Conservation (phyloP, 2,888 invertebrate species). For the Tyria jacobaeae region DNA sequence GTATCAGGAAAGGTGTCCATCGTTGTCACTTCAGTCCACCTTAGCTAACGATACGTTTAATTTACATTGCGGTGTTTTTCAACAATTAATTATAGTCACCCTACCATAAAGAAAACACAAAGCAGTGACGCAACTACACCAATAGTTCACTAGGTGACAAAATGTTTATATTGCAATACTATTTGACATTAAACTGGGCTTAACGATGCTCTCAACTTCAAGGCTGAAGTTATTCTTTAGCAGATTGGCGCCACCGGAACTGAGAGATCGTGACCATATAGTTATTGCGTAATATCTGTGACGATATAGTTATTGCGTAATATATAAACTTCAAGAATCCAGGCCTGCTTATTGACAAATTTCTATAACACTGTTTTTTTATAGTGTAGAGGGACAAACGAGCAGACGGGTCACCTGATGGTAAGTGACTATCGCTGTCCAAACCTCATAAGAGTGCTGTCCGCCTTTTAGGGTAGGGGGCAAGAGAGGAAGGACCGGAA, state of each 20-base stretch:
- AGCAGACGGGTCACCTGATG: too few species aligned
- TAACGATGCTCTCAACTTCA: constrained; percentile 49
- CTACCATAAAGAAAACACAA: constrained; percentile 66
- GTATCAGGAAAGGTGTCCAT: background rate
- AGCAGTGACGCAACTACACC: constrained; percentile 68
- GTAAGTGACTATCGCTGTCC: too few species aligned
- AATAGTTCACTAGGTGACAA: constrained; percentile 80
- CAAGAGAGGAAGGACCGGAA: too few species aligned
- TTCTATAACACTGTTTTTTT: too few species aligned
- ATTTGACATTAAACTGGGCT: constrained; percentile 67
- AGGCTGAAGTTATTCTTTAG: constrained; percentile 48
- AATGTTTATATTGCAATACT: constrained; percentile 72
- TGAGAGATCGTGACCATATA: background rate
- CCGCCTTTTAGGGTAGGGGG: too few species aligned
- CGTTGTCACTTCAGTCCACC: background rate
- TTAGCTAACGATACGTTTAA: constrained; percentile 3
- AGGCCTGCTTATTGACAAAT: too few species aligned
- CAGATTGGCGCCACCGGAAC: constrained; percentile 27
- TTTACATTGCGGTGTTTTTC: background rate
- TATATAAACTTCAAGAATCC: too few species aligned
- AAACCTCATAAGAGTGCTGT: too few species aligned
- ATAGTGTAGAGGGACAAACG: too few species aligned
- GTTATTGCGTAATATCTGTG: background rate
- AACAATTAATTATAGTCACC: constrained; percentile 49
- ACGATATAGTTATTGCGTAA: background rate